Percentiles rank a stretch among this genome's conserved stretches.
These are phyloP conservation scores for Hippopotamus amphibius DNA, from an alignment of 2,113 vertebrate species.

Conservation along the genomic window DNA sequence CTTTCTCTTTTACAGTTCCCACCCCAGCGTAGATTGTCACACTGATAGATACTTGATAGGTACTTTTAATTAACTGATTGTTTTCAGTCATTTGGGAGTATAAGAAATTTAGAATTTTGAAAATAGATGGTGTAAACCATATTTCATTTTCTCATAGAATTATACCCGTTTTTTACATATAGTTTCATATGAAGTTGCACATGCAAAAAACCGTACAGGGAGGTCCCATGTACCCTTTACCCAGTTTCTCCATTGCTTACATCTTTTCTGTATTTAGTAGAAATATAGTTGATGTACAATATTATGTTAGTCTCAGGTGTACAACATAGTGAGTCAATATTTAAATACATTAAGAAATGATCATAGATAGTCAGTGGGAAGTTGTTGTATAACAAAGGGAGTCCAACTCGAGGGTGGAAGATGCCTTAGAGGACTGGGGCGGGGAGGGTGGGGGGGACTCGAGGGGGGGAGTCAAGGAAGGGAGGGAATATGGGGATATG, in stretches of 20 bases:
- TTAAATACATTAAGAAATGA: no score
- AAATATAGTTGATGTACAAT: no score
- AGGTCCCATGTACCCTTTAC: neutral
- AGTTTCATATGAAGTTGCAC: neutral
- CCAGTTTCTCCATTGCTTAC: neutral
- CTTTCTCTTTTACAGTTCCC: neutral
- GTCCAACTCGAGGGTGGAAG: no score
- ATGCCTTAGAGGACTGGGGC: no score
- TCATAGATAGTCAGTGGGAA: no score
- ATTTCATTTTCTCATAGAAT: neutral
- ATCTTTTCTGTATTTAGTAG: neutral
- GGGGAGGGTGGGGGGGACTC: no score
- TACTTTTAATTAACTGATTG: neutral
- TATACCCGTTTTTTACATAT: neutral
- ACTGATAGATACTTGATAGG: neutral
- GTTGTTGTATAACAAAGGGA: no score
- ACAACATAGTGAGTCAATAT: no score
- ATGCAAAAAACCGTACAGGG: neutral
- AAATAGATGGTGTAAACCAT: neutral
- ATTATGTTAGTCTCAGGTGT: no score
- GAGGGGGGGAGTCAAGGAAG: no score
- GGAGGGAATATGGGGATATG: no score
- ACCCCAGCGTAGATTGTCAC: neutral
- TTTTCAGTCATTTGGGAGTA: neutral
- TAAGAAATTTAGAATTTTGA: neutral